A percentile compares a stretch with the other conserved stretches of the same genome.
These are phyloP conservation scores for Drosophila algonquin DNA, from an alignment of 2,888 invertebrate genomes.

Conservation along the genomic window DNA sequence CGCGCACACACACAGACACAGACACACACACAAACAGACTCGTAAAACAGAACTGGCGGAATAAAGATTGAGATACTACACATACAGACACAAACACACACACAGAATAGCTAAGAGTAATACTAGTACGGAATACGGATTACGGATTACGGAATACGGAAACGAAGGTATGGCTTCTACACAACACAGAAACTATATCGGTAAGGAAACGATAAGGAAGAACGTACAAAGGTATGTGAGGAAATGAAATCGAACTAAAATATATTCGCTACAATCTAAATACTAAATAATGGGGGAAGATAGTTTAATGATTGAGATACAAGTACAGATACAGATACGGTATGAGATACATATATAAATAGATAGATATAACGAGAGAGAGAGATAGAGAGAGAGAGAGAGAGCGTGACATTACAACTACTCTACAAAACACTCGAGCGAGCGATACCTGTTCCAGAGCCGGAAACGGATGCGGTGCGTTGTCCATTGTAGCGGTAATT, in stretches of 20 bases:
- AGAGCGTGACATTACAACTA: slow-evolving; percentile 8
- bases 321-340: slow-evolving; percentile 19
- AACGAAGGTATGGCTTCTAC: slow-evolving; percentile 18
- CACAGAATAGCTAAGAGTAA: slow-evolving; percentile 2
- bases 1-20: not conserved
- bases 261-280: slow-evolving; percentile 36
- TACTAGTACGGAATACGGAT: not conserved
- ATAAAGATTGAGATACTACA: not conserved
- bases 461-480: slow-evolving; percentile 54
- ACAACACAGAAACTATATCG: not conserved
- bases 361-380: slow-evolving; percentile 36
- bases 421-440: slow-evolving; percentile 31
- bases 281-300: slow-evolving; percentile 2
- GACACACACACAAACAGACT: not conserved
- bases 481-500: slow-evolving; percentile 84
- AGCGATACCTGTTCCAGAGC: slow-evolving; percentile 82
- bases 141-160: not conserved
- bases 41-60: not conserved
- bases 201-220: slow-evolving; percentile 29
- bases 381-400: slow-evolving; percentile 1
- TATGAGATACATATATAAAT: slow-evolving; percentile 17
- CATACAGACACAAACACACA: slow-evolving; percentile 5
- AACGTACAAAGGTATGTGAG: not conserved
- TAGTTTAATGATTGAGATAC: slow-evolving; percentile 19
- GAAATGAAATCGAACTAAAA: slow-evolving; percentile 11